These are phyloP conservation scores for Steromphala cineraria DNA, from an alignment of 2,888 invertebrate genomes.

Conservation along the genomic window DNA sequence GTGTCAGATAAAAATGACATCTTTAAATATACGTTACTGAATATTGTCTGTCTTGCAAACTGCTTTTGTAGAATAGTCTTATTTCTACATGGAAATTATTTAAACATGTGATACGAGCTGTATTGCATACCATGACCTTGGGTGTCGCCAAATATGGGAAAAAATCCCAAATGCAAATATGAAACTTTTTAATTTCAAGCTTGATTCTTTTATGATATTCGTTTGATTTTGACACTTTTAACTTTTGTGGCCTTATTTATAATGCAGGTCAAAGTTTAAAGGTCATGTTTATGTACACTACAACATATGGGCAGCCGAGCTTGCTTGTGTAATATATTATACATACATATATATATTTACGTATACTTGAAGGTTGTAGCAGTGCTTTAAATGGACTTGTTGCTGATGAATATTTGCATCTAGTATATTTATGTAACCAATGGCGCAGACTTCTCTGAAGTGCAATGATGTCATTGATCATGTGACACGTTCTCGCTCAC, in stretches of 20 bases:
- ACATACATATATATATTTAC: not conserved
- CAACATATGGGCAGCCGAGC: constrained; percentile 1
- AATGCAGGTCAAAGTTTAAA: not conserved
- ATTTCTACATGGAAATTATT: too few species aligned
- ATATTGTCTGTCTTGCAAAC: not conserved
- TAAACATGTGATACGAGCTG: too few species aligned
- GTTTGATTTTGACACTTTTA: not conserved
- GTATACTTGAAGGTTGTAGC: constrained; percentile 3
- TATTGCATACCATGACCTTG: too few species aligned
- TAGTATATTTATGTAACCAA: not conserved
- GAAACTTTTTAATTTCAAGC: too few species aligned
- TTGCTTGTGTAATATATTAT: constrained; percentile 8
- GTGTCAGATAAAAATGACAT: not conserved
- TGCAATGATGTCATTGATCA: not conserved
- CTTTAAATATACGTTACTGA: not conserved
- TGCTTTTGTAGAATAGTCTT: not conserved
- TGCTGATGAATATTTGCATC: constrained; percentile 1
- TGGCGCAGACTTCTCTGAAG: not conserved
- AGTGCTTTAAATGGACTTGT: constrained; percentile 2
- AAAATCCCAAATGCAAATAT: too few species aligned
- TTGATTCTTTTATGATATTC: not conserved
- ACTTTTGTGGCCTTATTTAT: not conserved
- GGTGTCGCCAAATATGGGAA: too few species aligned
- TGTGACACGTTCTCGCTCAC: not conserved
- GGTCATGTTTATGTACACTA: not conserved